phyloP scores from a whole-genome alignment of 2,797 vertebrate species.

The Pangasius djambal region DNA sequence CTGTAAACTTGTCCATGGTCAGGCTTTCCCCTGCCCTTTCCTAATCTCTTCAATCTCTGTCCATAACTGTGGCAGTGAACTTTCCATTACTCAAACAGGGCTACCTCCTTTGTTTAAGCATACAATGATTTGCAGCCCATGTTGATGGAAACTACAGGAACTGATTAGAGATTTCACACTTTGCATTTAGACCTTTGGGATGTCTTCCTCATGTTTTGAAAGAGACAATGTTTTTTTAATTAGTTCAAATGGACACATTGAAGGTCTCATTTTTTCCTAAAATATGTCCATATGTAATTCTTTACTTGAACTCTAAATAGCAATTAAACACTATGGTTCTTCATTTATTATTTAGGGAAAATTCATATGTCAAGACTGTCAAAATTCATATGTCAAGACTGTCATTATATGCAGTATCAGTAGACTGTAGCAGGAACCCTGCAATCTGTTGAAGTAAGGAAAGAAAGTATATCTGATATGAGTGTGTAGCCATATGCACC shows the following conservation, averaged over 20 bases:
- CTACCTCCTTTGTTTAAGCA: slow-evolving; percentile 35
- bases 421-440: background rate
- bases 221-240: background rate
- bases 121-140: slow-evolving; percentile 36
- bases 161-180: slow-evolving; percentile 21
- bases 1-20: slow-evolving; percentile 43
- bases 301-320: slow-evolving; percentile 10
- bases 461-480: background rate
- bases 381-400: background rate
- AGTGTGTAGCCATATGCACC: background rate
- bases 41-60: slow-evolving; percentile 50
- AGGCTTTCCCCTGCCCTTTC: slow-evolving; percentile 38
- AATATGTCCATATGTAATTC: background rate
- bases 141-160: slow-evolving; percentile 39
- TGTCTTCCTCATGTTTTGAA: background rate
- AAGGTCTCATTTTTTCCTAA: background rate
- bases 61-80: slow-evolving; percentile 25
- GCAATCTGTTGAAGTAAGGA: background rate
- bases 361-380: background rate
- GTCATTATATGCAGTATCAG: background rate
- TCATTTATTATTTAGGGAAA: background rate
- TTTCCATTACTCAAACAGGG: slow-evolving; percentile 46
- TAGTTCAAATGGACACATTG: background rate
- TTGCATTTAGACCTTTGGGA: background rate
- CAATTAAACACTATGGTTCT: background rate